These are phyloP conservation scores for Lasioglossum figueresi DNA, from an alignment of 2,888 invertebrate species.

Conservation along the genomic window DNA sequence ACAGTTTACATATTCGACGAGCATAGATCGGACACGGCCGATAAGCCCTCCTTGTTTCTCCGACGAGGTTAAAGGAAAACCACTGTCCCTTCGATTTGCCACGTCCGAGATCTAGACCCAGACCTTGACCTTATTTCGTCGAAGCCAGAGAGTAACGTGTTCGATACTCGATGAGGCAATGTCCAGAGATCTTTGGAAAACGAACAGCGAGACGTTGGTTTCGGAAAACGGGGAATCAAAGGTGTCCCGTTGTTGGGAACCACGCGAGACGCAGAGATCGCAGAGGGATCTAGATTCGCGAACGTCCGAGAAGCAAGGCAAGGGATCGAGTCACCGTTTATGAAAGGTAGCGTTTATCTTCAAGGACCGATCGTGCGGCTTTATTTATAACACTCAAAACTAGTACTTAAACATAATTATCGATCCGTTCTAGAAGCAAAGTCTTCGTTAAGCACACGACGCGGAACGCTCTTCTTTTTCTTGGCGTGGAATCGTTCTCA, in stretches of 20 bases:
- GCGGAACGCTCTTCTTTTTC: not conserved
- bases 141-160: not conserved
- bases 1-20: not conserved
- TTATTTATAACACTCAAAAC: slow-evolving; percentile 1
- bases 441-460: not conserved
- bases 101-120: not conserved
- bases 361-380: not conserved
- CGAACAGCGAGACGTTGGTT: not conserved
- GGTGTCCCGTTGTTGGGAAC: not conserved
- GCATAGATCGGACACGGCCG: not conserved
- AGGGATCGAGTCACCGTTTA: not conserved
- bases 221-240: not conserved
- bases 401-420: not conserved
- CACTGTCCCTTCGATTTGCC: not conserved
- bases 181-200: not conserved
- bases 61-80: not conserved
- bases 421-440: not conserved
- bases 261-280: not conserved
- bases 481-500: slow-evolving; percentile 15
- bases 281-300: not conserved
- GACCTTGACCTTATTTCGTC: not conserved
- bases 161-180: no score
- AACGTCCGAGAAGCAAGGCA: not conserved
- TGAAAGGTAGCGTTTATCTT: not conserved
- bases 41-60: not conserved